A percentile compares a stretch with the other conserved stretches of the same genome.
These are phyloP conservation scores for Gibbula magus DNA, from an alignment of 2,888 invertebrate species.

Conservation along the genomic window DNA sequence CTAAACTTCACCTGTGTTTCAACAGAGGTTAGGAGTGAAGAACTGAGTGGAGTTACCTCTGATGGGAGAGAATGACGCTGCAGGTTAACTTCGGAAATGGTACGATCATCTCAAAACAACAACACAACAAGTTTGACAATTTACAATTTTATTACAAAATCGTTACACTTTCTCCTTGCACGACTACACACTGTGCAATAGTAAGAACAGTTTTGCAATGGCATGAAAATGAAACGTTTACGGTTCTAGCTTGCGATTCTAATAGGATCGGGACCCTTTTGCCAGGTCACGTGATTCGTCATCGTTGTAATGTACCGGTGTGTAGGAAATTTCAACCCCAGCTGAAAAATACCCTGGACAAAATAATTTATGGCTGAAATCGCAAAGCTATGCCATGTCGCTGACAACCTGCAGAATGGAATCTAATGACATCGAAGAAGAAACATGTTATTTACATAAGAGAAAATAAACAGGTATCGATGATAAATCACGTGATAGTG, in stretches of 20 bases:
- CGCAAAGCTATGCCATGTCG: conserved; percentile 13
- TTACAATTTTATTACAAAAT: conserved; percentile 32
- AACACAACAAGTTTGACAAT: background rate
- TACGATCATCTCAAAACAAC: background rate
- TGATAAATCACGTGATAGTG: conserved; percentile 11
- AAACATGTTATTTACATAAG: conserved; percentile 5
- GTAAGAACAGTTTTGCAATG: conserved; percentile 13
- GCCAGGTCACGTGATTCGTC: conserved; percentile 13
- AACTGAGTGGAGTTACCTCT: no score
- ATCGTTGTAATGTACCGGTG: conserved; percentile 15
- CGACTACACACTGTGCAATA: conserved; percentile 11
- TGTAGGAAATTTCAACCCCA: conserved; percentile 13
- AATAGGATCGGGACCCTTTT: conserved; percentile 1
- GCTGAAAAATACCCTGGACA: conserved; percentile 6
- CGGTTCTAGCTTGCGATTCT: conserved; percentile 8
- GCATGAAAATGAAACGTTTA: conserved; percentile 13
- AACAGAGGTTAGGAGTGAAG: no score
- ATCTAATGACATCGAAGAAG: conserved; percentile 5
- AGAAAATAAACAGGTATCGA: background rate
- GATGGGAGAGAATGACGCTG: no score
- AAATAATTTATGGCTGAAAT: conserved; percentile 11
- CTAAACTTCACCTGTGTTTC: no score
- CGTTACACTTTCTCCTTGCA: conserved; percentile 21
- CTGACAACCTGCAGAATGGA: conserved; percentile 4
- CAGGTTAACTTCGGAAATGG: background rate